Percentiles rank a stretch among this genome's conserved stretches.
These are phyloP conservation scores for Ichneumoninae sp. DNA, from an alignment of 2,888 invertebrate species.

Conservation along the genomic window DNA sequence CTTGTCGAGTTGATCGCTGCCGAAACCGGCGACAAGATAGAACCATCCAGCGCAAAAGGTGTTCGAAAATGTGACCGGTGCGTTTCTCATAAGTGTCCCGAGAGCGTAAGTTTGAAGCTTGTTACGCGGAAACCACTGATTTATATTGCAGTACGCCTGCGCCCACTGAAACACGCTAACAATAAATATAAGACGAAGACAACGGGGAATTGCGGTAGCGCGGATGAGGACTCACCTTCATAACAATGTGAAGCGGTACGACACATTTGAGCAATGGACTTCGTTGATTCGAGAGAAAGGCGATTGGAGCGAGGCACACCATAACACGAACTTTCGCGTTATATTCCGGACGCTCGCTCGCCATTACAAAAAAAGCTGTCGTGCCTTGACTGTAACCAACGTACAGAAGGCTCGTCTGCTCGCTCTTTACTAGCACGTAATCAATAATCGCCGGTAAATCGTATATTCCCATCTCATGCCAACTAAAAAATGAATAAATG, in stretches of 20 bases:
- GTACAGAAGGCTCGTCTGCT: conserved; percentile 85
- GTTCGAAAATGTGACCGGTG: conserved; percentile 77
- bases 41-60: conserved; percentile 85
- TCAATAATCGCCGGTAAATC: conserved; percentile 88
- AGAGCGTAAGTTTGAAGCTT: conserved; percentile 79
- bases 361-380: conserved; percentile 83
- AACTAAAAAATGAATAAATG: conserved; percentile 81
- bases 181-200: conserved; percentile 45
- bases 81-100: conserved; percentile 78
- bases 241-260: conserved; percentile 77
- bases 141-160: conserved; percentile 80
- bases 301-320: conserved; percentile 83
- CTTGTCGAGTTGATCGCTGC: conserved; percentile 84
- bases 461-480: conserved; percentile 87
- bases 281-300: conserved; percentile 81
- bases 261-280: conserved; percentile 80
- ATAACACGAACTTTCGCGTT: conserved; percentile 81
- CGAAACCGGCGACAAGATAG: conserved; percentile 85
- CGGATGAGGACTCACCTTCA: conserved; percentile 77
- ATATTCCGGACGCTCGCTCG: conserved; percentile 82
- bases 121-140: conserved; percentile 82
- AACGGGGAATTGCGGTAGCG: background rate
- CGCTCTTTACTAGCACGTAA: conserved; percentile 84
- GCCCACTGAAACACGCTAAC: conserved; percentile 80
- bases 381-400: conserved; percentile 88